Evolutionary conservation across 2,113 vertebrate genomes (phyloP).

Genomic region (Aythya baeri): DNA sequence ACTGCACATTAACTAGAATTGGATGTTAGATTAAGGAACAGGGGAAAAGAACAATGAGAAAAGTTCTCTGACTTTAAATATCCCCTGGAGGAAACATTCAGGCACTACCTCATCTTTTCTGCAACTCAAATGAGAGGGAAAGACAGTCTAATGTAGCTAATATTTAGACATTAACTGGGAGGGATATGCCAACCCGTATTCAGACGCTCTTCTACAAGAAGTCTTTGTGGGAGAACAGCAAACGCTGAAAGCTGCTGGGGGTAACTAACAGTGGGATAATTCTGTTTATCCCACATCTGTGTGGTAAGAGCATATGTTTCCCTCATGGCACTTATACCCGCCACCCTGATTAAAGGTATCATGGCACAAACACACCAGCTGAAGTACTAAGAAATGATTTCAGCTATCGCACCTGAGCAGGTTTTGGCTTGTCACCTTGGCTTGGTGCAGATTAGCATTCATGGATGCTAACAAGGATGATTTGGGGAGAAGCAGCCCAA

Average conservation of each 20-base stretch:
- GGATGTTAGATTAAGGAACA: conserved; percentile 9
- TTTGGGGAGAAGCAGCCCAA: not conserved
- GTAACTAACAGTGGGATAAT: not conserved
- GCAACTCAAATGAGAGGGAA: not conserved
- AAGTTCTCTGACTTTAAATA: conserved; percentile 25
- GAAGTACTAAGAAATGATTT: not conserved
- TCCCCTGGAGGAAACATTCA: not conserved
- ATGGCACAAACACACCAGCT: not conserved
- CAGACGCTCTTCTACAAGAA: not conserved
- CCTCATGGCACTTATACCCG: not conserved
- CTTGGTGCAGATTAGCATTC: not conserved
- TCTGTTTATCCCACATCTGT: not conserved
- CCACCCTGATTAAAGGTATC: not conserved
- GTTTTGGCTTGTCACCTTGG: not conserved
- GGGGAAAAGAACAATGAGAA: not conserved
- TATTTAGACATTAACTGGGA: not conserved
- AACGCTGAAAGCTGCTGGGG: not conserved
- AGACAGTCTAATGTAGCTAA: conserved; percentile 7
- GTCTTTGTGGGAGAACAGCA: not conserved
- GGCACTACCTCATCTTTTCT: not conserved
- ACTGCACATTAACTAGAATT: conserved; percentile 31
- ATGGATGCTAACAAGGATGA: not conserved
- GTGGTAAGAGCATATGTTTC: not conserved
- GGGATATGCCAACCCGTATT: not conserved
- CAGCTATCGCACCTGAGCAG: not conserved